phyloP scores from a whole-genome alignment of 2,797 vertebrate species.

The Pseudomugil tenellus region DNA sequence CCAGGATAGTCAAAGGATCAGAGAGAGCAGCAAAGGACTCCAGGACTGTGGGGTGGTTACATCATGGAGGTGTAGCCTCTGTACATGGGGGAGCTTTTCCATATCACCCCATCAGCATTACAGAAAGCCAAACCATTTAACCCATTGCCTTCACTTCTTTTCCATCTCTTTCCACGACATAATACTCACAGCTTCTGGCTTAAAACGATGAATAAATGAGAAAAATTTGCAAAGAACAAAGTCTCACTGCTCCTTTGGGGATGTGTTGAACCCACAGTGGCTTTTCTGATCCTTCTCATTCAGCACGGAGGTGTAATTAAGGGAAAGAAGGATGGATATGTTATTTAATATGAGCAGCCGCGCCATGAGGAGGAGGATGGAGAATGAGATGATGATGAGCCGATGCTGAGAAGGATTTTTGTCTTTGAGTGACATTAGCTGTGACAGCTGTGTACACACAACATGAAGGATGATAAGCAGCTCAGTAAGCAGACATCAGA shows the following conservation, averaged over 20 bases:
- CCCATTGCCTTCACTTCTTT: background rate
- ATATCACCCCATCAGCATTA: background rate
- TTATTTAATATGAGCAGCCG: background rate
- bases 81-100: too few species aligned
- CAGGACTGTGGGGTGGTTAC: too few species aligned
- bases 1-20: too few species aligned
- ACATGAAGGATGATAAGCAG: constrained; percentile 32
- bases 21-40: too few species aligned
- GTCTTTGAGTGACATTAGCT: constrained; percentile 17
- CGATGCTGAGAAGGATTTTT: constrained; percentile 26
- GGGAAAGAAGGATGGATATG: background rate
- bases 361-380: constrained; percentile 12
- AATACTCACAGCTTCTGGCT: background rate
- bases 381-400: constrained; percentile 23
- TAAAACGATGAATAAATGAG: background rate
- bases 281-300: constrained; percentile 4
- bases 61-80: too few species aligned
- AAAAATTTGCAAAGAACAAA: background rate
- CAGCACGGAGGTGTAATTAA: constrained; percentile 12
- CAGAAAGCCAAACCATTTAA: background rate
- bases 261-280: background rate
- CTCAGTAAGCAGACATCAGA: constrained; percentile 19
- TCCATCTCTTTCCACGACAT: background rate
- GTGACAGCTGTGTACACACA: constrained; percentile 30
- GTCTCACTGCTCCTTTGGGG: background rate